Evolutionary conservation across 2,113 vertebrate species (phyloP), one percentile per base, ranked within the genome.

Genomic region (Triplophysa dalaica): DNA sequence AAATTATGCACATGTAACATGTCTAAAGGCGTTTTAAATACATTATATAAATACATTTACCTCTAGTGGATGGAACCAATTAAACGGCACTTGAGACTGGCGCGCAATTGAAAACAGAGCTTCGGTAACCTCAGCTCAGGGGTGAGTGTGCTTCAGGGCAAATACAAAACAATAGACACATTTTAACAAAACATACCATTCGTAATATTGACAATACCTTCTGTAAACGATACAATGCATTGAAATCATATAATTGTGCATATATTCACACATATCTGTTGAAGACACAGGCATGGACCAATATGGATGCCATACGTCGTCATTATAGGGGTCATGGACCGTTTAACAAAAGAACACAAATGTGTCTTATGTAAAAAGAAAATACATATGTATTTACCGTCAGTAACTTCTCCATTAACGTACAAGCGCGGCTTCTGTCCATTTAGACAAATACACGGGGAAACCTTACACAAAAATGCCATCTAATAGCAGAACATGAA

Each of bases 21-120:
- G 13, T 61, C n/a, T 24, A 43, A 61, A 60, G 16, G 26, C 2
- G 19, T 58, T 33, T 41, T 19, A 38, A n/a, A 41, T 21, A 22
- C 2, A 60, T 4, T 9, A 38, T 19, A 72, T 41, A 21, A 60
- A 11, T 2, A 3, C 2, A 14, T 11, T 60, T 58, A 43, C n/a
- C 13, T 43, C 7, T 43, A 12, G 5, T 48, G n/a, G 0, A 43
- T 60, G 54, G 29, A 60, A 22, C 70, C 54, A 74, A 60, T 70
- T 70, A 8, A 38, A 70, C 22, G 48, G 45, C 21, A 38, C 21
- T 50, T 26, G 24, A 60, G 12, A 16, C 54, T 60, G 70, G 70
- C 33, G 54, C 29, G 70, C 54, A 22, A 73, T 43, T 73, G 70
- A 60, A 60, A 74, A 60, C 54, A 43, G 70, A 73, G 22, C 3